Conservation (phyloP, 2,113 vertebrate genomes). For the Campylorhamphus procurvoides region DNA sequence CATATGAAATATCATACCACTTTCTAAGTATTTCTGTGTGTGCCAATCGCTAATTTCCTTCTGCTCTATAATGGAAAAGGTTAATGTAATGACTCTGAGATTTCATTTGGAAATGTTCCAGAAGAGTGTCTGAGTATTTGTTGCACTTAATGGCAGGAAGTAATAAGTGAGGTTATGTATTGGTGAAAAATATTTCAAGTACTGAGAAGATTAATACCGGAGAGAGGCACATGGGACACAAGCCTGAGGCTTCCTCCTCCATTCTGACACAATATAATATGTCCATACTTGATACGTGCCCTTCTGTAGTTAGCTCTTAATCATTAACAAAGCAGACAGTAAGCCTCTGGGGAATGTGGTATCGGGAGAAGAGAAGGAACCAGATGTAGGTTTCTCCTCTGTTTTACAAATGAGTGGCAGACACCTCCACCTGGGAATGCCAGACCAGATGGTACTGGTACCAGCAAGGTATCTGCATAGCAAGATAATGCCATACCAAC, state of each 20-base stretch:
- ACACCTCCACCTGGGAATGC: background rate
- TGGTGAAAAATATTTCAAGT: slow-evolving; percentile 59
- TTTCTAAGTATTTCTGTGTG: slow-evolving; percentile 35
- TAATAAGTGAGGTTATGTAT: slow-evolving; percentile 61
- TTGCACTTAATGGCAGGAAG: slow-evolving; percentile 43
- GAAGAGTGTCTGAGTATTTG: slow-evolving; percentile 44
- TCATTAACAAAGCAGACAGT: slow-evolving; percentile 57
- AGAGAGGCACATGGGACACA: slow-evolving; percentile 51
- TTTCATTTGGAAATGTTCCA: slow-evolving; percentile 49
- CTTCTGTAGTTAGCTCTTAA: slow-evolving; percentile 60
- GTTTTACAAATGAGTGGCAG: background rate
- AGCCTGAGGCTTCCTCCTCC: slow-evolving; percentile 54
- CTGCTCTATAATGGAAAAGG: slow-evolving; percentile 47
- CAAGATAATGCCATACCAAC: background rate
- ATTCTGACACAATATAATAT: slow-evolving; percentile 40
- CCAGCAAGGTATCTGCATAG: background rate
- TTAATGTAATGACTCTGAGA: slow-evolving; percentile 55
- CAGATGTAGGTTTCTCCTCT: background rate
- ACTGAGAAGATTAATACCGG: slow-evolving; percentile 54
- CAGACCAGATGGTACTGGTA: background rate
- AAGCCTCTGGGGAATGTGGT: background rate
- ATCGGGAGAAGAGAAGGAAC: background rate
- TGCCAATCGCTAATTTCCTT: slow-evolving; percentile 43
- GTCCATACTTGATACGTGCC: slow-evolving; percentile 38
- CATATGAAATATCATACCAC: background rate